Percentiles rank a stretch among this genome's conserved stretches.
Evolutionary conservation across 2,888 invertebrate species (phyloP).

Genomic region (Acleris cristana): DNA sequence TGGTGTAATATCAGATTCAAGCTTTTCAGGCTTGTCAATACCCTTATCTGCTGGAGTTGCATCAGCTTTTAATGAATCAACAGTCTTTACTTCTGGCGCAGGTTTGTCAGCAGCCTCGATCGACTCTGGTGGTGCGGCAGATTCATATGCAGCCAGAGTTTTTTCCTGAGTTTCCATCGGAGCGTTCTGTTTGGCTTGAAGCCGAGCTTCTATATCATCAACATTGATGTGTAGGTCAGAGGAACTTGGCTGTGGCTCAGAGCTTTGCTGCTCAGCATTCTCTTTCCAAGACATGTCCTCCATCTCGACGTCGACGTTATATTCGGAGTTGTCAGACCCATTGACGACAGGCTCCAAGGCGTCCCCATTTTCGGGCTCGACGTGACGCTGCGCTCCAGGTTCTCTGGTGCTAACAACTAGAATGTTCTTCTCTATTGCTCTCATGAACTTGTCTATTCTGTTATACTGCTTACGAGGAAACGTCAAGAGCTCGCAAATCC

Average conservation of each 20-base stretch:
- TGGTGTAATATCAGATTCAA: conserved; percentile 43
- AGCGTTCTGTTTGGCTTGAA: conserved; percentile 77
- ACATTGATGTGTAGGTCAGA: conserved; percentile 73
- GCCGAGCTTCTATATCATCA: conserved; percentile 69
- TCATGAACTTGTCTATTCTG: conserved; percentile 97
- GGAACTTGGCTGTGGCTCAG: conserved; percentile 72
- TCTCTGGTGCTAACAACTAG: conserved; percentile 92
- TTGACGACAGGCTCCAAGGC: conserved; percentile 84
- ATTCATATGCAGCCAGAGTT: conserved; percentile 59
- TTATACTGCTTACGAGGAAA: conserved; percentile 97
- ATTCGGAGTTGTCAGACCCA: conserved; percentile 83
- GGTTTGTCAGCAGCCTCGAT: conserved; percentile 57
- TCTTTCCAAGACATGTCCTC: conserved; percentile 81
- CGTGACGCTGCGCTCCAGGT: conserved; percentile 84
- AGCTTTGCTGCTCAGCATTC: conserved; percentile 59
- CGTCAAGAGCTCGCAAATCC: conserved; percentile 96
- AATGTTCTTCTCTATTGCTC: conserved; percentile 97
- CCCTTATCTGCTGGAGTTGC: conserved; percentile 44
- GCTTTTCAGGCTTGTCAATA: conserved; percentile 49
- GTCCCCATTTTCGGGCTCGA: conserved; percentile 88
- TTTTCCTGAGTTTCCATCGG: conserved; percentile 64
- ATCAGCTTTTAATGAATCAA: conserved; percentile 42
- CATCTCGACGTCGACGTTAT: conserved; percentile 82
- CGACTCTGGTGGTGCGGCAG: conserved; percentile 64
- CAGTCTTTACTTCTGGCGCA: conserved; percentile 47